phyloP scores from a whole-genome alignment of 2,888 invertebrate species.

The Drosophila mulleri region DNA sequence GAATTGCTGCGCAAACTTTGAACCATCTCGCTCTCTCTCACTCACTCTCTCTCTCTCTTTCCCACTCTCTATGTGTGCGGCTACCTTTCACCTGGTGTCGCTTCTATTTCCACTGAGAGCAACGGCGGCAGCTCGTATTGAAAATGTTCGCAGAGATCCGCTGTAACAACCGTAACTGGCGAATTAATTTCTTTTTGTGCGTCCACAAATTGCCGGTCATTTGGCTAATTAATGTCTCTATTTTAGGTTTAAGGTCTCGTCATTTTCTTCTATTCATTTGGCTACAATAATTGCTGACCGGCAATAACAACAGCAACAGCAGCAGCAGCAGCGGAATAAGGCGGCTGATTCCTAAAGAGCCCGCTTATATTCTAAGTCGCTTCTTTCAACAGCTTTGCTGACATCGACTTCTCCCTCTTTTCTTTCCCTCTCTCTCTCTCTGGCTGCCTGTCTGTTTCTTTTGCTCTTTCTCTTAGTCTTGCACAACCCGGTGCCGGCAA shows the following conservation, averaged over 20 bases:
- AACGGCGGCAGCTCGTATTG: constrained; percentile 31
- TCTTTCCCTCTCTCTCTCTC: constrained; percentile 4
- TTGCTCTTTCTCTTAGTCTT: constrained; percentile 53
- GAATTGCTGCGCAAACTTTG: constrained; percentile 56
- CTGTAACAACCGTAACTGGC: constrained; percentile 79
- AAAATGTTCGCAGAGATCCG: constrained; percentile 46
- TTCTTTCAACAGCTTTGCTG: constrained; percentile 43
- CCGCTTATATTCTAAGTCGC: constrained; percentile 47
- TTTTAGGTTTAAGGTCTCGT: constrained; percentile 69
- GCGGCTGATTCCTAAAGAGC: constrained; percentile 40
- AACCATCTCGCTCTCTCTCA: constrained; percentile 10
- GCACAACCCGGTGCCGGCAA: constrained; percentile 53
- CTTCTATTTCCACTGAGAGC: constrained; percentile 28
- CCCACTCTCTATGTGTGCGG: constrained; percentile 3
- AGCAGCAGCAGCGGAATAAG: constrained; percentile 7
- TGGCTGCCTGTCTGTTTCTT: constrained; percentile 9
- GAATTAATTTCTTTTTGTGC: constrained; percentile 75
- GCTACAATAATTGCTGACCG: constrained; percentile 43
- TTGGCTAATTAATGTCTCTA: constrained; percentile 81
- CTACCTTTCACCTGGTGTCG: constrained; percentile 66
- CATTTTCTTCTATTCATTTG: constrained; percentile 60
- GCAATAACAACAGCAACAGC: constrained; percentile 2
- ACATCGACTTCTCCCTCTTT: constrained; percentile 5
- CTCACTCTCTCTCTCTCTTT: neutral
- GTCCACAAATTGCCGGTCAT: constrained; percentile 70